Conservation (phyloP, 2,797 vertebrate species). For the Melanotaenia trifasciata region DNA sequence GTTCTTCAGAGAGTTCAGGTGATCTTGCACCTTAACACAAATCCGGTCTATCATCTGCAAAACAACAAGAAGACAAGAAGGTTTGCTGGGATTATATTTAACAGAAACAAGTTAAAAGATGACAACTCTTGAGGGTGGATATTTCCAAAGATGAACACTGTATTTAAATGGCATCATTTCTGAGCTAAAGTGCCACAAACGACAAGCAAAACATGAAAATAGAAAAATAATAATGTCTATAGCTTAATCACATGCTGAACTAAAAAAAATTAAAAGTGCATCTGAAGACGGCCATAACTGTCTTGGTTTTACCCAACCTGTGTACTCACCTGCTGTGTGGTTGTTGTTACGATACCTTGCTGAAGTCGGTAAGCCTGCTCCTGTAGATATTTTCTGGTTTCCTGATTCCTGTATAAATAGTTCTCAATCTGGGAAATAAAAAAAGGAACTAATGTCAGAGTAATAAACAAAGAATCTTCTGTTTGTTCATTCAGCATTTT, state of each 20-base stretch:
- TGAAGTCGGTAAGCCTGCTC: constrained; percentile 97
- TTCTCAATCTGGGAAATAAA: constrained; percentile 90
- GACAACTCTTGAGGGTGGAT: no score
- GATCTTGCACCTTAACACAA: constrained; percentile 98
- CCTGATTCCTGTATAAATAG: constrained; percentile 95
- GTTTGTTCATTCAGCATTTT: not conserved
- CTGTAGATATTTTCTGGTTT: constrained; percentile 94
- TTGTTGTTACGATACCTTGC: constrained; percentile 97
- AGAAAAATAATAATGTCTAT: not conserved
- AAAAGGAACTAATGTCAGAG: constrained; percentile 7
- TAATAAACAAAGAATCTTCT: not conserved
- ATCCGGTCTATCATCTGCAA: constrained; percentile 96
- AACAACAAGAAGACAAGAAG: constrained; percentile 1
- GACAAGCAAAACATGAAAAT: not conserved
- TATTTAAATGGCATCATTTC: not conserved
- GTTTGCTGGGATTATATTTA: not conserved
- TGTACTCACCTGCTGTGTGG: constrained; percentile 91
- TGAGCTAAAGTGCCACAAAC: not conserved
- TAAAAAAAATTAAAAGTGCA: not conserved
- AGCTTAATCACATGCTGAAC: not conserved
- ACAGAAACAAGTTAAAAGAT: not conserved
- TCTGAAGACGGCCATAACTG: not conserved
- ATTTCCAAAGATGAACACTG: not conserved
- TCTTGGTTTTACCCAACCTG: not conserved
- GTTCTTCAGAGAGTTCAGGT: constrained; percentile 94